phyloP scores from a whole-genome alignment of 2,888 invertebrate genomes.

The Candidula unifasciata region DNA sequence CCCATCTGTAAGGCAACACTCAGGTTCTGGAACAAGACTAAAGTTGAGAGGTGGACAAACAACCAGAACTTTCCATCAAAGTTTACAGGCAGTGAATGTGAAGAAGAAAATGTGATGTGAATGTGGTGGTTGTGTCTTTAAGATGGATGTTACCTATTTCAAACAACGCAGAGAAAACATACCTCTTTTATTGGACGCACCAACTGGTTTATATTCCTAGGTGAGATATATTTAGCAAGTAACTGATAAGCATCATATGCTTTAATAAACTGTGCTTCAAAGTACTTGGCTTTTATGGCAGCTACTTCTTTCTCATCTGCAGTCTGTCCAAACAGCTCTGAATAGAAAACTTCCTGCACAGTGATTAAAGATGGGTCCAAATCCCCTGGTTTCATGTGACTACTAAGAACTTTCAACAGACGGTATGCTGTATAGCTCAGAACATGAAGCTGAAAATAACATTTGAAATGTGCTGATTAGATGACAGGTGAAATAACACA shows the following conservation, averaged over 20 bases:
- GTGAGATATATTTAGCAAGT: conserved; percentile 87
- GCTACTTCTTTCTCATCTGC: conserved; percentile 95
- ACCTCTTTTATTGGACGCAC: conserved; percentile 89
- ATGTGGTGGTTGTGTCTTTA: too few relatives aligned
- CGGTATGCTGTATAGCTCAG: conserved; percentile 92
- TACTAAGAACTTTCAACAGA: conserved; percentile 86
- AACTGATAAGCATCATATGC: conserved; percentile 91
- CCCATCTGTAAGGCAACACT: too few relatives aligned
- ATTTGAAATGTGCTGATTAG: too few relatives aligned
- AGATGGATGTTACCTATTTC: too few relatives aligned
- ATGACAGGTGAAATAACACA: too few relatives aligned
- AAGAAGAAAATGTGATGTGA: too few relatives aligned
- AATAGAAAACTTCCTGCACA: conserved; percentile 89
- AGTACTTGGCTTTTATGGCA: conserved; percentile 86
- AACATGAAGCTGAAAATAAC: conserved; percentile 93
- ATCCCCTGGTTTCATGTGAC: conserved; percentile 85
- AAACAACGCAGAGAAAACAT: too few relatives aligned
- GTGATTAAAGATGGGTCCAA: conserved; percentile 88
- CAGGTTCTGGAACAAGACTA: too few relatives aligned
- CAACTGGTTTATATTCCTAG: conserved; percentile 86
- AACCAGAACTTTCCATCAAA: too few relatives aligned
- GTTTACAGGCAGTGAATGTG: too few relatives aligned
- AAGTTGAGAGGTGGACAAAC: too few relatives aligned
- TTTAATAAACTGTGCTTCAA: conserved; percentile 83
- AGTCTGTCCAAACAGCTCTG: conserved; percentile 91